These are phyloP conservation scores for Mormoops blainvillei DNA, from an alignment of 2,113 vertebrate species.

Conservation along the genomic window DNA sequence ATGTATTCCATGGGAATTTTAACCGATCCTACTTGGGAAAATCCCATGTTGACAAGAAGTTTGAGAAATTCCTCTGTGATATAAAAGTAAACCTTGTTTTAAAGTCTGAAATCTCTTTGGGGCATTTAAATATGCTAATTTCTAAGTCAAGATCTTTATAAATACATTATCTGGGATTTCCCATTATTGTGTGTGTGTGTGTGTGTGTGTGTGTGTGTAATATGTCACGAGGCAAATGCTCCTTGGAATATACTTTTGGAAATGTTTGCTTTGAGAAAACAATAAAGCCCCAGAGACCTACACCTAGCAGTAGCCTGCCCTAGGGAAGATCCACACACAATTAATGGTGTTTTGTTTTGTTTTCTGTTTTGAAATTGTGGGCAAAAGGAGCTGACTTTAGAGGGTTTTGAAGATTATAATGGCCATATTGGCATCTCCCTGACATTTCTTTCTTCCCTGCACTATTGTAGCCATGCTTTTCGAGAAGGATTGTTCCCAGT, in stretches of 20 bases:
- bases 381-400: background rate
- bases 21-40: background rate
- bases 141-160: background rate
- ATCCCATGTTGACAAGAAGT: background rate
- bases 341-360: background rate
- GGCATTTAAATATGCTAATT: background rate
- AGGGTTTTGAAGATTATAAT: background rate
- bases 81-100: background rate
- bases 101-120: background rate
- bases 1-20: background rate
- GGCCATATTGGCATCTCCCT: background rate
- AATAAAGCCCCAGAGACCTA: background rate
- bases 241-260: background rate
- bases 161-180: background rate
- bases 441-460: background rate
- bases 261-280: constrained; percentile 48
- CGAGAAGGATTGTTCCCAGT: background rate
- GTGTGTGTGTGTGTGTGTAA: background rate
- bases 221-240: background rate
- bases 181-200: background rate
- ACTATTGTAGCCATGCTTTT: background rate
- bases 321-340: background rate
- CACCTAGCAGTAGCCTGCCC: background rate
- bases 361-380: background rate
- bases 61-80: background rate